Base-by-base conservation (phyloP, 2,888 invertebrate species). In the Emesis russula region DNA sequence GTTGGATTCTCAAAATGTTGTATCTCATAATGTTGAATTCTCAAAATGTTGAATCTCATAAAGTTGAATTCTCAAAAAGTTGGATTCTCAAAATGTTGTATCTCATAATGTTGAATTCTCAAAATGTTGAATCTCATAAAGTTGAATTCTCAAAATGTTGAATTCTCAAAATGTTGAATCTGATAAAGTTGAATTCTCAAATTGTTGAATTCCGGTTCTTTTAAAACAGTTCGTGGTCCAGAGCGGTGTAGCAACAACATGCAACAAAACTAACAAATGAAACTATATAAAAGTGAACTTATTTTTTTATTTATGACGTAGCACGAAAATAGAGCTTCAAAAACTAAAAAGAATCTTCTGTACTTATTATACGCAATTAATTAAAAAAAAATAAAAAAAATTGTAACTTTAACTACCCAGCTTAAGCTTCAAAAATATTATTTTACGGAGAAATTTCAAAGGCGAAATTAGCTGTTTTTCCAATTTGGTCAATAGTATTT, bases 331-430 rank as follows among this genome's bases (percentile, higher is more conserved):
- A 53, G 53, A 13, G 53, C 53, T 53, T 53, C 13, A 53, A 53
- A 53, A 53, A 53, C 53, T 53, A 53, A 53, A 53, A 53, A 53
- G 53, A 53, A 53, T 53, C 53, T 53, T 53, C 53, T 53, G 53
- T 53, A 53, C 53, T 53, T 53, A 53, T 53, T 13, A 13, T 53
- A 53, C 53, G 9, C 13, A 53, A 13, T 53, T 13, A 53, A 53
- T 53, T 2, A 38, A 7, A 38, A 38, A 38, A 38, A 38, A 25
- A 25, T 25, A 25, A 25, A 25, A 25, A 25, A 25, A 25, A n/a
- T n/a, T 25, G 1, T 25, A 25, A 25, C 25, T 25, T 48, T 11
- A 48, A 48, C 13, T 48, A 48, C 48, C 48, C 3, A 48, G 48
- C 48, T 48, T 48, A 48, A 48, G 48, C 48, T 48, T 48, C 48